Evolutionary conservation across 1,140 invertebrate genomes (phyloP).

Genomic region (Antheraea mylitta): DNA sequence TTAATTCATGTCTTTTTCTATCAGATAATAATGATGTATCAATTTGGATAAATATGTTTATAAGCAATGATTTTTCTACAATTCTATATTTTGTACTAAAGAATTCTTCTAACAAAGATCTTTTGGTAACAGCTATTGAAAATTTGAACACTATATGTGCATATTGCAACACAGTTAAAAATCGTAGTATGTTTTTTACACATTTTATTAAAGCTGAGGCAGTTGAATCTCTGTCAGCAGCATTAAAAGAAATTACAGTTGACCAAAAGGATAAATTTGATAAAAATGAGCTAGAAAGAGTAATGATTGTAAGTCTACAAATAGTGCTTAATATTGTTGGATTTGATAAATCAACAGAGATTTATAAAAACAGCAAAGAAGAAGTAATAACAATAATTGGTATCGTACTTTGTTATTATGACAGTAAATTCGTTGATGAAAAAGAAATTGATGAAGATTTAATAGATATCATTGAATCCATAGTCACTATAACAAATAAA

Average conservation of each 20-base stretch:
- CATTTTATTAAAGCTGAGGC: slow-evolving; percentile 60
- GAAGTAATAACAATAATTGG: slow-evolving; percentile 48
- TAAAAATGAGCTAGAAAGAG: slow-evolving; percentile 57
- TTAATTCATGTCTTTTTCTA: slow-evolving; percentile 80
- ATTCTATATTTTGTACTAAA: slow-evolving; percentile 82
- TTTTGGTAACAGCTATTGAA: slow-evolving; percentile 78
- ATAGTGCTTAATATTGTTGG: slow-evolving; percentile 56
- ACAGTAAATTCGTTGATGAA: slow-evolving; percentile 54
- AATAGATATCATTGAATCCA: slow-evolving; percentile 63
- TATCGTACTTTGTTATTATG: slow-evolving; percentile 54
- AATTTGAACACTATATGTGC: slow-evolving; percentile 79
- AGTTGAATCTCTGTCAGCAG: slow-evolving; percentile 47
- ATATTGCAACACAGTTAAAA: slow-evolving; percentile 55
- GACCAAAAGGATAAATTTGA: slow-evolving; percentile 47
- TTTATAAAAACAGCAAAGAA: slow-evolving; percentile 47
- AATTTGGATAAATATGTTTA: slow-evolving; percentile 76
- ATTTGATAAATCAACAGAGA: slow-evolving; percentile 49
- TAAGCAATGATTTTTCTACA: slow-evolving; percentile 74
- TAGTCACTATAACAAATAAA: slow-evolving; percentile 44
- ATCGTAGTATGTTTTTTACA: slow-evolving; percentile 52
- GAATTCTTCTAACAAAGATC: slow-evolving; percentile 83
- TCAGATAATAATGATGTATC: slow-evolving; percentile 59
- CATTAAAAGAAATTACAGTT: slow-evolving; percentile 55
- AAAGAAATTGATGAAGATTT: slow-evolving; percentile 65
- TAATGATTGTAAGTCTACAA: slow-evolving; percentile 64